These are phyloP conservation scores for Drosophila merina DNA, from an alignment of 2,888 invertebrate species.

Conservation along the genomic window DNA sequence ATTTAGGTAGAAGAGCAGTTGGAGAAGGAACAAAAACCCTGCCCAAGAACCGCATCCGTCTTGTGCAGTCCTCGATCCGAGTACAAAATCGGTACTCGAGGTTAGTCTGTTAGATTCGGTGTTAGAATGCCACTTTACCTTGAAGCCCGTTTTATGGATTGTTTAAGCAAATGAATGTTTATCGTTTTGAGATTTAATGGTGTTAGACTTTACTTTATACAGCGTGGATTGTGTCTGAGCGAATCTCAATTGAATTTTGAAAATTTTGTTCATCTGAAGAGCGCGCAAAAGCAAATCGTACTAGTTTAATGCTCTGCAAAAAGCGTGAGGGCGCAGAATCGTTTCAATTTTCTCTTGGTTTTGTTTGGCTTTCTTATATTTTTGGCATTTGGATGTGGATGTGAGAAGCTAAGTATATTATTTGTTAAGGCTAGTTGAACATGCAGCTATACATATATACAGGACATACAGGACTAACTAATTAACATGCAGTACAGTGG, in stretches of 20 bases:
- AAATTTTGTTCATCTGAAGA: constrained; percentile 29
- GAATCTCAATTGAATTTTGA: constrained; percentile 31
- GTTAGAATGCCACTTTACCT: constrained; percentile 51
- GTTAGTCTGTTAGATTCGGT: constrained; percentile 28
- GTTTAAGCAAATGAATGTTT: constrained; percentile 48
- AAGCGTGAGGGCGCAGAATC: constrained; percentile 42
- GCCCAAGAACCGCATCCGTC: constrained; percentile 41
- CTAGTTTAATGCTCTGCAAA: constrained; percentile 42
- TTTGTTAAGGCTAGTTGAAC: constrained; percentile 38
- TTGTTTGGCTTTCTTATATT: constrained; percentile 30
- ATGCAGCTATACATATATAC: constrained; percentile 37
- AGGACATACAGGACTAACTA: constrained; percentile 20
- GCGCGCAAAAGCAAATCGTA: constrained; percentile 66
- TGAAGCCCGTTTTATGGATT: constrained; percentile 52
- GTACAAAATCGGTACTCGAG: constrained; percentile 21
- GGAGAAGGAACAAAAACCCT: constrained; percentile 48
- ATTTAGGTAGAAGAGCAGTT: constrained; percentile 5
- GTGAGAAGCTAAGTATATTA: constrained; percentile 61
- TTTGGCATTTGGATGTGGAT: constrained; percentile 54
- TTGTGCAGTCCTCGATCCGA: constrained; percentile 23
- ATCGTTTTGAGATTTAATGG: constrained; percentile 45
- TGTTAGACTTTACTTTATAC: constrained; percentile 61
- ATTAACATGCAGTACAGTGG: constrained; percentile 14
- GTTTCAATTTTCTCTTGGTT: constrained; percentile 27
- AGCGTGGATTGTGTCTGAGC: constrained; percentile 72